Evolutionary conservation across 2,113 vertebrate genomes (phyloP), one percentile per base, ranked within the genome.

Genomic region (Mohoua ochrocephala): DNA sequence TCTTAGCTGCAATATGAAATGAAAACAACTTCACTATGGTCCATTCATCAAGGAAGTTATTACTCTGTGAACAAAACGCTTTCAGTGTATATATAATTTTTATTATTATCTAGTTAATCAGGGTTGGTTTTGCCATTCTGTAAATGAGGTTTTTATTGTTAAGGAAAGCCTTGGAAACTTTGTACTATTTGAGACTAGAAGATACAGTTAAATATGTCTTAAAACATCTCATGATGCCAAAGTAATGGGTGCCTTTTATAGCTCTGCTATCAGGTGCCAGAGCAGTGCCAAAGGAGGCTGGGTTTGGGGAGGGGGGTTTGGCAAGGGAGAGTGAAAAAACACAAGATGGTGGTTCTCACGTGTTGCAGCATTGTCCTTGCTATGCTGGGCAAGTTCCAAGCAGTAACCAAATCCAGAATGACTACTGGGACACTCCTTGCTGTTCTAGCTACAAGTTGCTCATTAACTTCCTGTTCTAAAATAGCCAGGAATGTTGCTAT

Each of bases 401-500:
- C 13, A 6, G 33, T 64, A 84, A 68, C 80, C 56, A 68, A 67
- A 71, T 64, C 84, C 93, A 91, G 76, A 67, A 50, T 37, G 47
- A 64, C 65, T 81, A 54, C 47, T 80, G 63, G 71, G 80, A 82
- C 52, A 47, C 87, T 93, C 73, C 74, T 87, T 82, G 87, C 69
- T 64, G 49, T 78, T 79, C 82, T 79, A 91, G 39, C 80, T 91
- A 52, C 76, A 63, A 56, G 69, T 35, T 91, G 73, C 77, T 91
- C 1, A 0, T 75, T 81, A 68, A 71, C 74, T 91, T 95, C 89
- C 87, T 69, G 53, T 64, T 95, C 93, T 84, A 82, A 95, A 95
- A 91, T 30, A 73, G 65, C 0, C 10, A 81, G 73, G 84, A 95
- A 94, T 95, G 89, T 79, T 89, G 84, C 86, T 94, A 94, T 94